phyloP scores from a whole-genome alignment of 1,140 invertebrate species.

The Caenorhabditis latens region DNA sequence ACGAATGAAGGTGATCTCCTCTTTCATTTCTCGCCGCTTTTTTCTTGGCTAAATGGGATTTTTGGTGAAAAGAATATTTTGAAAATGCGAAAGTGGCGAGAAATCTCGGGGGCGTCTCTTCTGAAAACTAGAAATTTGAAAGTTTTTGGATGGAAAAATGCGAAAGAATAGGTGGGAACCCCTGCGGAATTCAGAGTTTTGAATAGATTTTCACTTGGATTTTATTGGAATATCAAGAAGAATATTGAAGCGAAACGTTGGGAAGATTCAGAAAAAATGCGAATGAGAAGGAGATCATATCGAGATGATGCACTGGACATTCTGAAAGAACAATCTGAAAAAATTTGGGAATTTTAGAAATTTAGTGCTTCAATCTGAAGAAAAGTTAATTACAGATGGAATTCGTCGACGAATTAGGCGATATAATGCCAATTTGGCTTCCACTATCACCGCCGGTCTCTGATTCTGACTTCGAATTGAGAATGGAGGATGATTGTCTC shows the following conservation, averaged over 20 bases:
- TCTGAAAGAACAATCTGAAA: too few relatives aligned
- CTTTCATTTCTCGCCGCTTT: too few relatives aligned
- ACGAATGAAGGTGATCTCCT: too few relatives aligned
- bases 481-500: constrained; percentile 63
- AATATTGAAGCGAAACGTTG: not conserved
- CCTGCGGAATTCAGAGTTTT: not conserved
- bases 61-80: too few relatives aligned
- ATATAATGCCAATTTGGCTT: constrained; percentile 58
- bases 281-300: too few relatives aligned
- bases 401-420: constrained; percentile 27
- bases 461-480: constrained; percentile 29
- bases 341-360: too few relatives aligned
- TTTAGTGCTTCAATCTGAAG: too few relatives aligned
- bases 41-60: too few relatives aligned
- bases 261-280: not conserved
- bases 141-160: not conserved
- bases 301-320: too few relatives aligned
- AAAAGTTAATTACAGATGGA: not conserved
- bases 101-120: too few relatives aligned
- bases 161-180: not conserved
- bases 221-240: not conserved
- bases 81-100: too few relatives aligned
- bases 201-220: not conserved
- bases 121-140: too few relatives aligned
- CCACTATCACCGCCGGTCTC: constrained; percentile 64